phyloP scores from a whole-genome alignment of 2,113 vertebrate species.

The Eleginops maclovinus region DNA sequence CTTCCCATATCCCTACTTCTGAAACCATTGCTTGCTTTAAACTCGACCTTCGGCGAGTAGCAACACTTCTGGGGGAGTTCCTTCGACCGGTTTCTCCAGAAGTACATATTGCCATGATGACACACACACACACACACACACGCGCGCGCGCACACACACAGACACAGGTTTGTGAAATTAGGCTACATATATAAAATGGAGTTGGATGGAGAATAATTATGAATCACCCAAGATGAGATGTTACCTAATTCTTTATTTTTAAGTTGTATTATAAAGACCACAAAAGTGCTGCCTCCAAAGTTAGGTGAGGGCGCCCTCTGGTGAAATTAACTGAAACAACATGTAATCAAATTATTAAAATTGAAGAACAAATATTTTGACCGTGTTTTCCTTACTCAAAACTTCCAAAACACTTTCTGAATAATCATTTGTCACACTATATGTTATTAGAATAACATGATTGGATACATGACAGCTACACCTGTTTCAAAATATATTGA shows the following conservation, averaged over 20 bases:
- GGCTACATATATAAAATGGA: background rate
- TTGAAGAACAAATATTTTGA: background rate
- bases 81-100: too few species aligned
- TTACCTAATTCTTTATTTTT: background rate
- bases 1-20: too few species aligned
- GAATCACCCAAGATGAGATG: too few species aligned
- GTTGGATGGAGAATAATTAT: background rate
- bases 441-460: background rate
- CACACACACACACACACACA: too few species aligned
- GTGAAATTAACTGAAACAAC: conserved; percentile 38
- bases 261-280: background rate
- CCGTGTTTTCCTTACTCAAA: background rate
- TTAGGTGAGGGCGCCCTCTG: conserved; percentile 40
- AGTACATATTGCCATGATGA: too few species aligned
- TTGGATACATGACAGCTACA: background rate
- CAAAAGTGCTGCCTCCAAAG: background rate
- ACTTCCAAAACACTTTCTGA: background rate
- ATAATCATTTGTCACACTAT: background rate
- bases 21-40: too few species aligned
- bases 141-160: too few species aligned
- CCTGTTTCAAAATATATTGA: background rate
- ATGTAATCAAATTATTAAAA: conserved; percentile 17
- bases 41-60: too few species aligned
- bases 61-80: too few species aligned
- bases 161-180: background rate